phyloP scores from a whole-genome alignment of 1,140 invertebrate genomes.

The Tetraneura akinire region DNA sequence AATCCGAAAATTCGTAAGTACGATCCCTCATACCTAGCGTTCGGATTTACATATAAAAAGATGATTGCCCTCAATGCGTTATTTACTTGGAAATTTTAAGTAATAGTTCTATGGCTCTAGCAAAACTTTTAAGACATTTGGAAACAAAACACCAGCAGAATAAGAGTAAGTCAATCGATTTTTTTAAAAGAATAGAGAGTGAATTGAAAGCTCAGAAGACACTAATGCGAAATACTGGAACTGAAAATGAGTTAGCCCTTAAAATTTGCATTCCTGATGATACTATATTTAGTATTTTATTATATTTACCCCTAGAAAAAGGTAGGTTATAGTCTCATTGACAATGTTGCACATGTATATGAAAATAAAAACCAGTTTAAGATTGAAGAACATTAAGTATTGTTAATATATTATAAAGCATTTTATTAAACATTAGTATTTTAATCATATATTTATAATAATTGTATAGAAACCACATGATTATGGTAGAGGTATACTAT shows the following conservation, averaged over 20 bases:
- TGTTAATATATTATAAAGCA: too few species aligned
- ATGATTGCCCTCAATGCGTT: conserved; percentile 43
- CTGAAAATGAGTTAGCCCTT: conserved; percentile 53
- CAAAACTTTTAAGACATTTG: conserved; percentile 50
- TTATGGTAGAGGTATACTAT: neutral
- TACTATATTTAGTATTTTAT: too few species aligned
- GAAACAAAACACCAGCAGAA: conserved; percentile 42
- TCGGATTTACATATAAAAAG: conserved; percentile 47
- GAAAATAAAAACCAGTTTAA: too few species aligned
- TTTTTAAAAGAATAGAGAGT: conserved; percentile 29
- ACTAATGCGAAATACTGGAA: conserved; percentile 47
- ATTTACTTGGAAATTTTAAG: conserved; percentile 46
- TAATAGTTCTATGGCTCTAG: conserved; percentile 49
- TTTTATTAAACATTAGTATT: too few species aligned
- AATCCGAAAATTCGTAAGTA: conserved; percentile 39
- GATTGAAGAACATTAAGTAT: too few species aligned
- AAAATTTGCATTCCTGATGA: too few species aligned
- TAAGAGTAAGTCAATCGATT: conserved; percentile 20
- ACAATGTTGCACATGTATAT: too few species aligned
- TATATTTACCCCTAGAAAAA: too few species aligned
- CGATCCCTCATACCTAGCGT: conserved; percentile 30
- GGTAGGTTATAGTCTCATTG: too few species aligned
- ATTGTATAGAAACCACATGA: neutral
- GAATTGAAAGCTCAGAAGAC: conserved; percentile 55
- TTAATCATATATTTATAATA: neutral